Conservation (phyloP, 2,113 vertebrate genomes). For the Rhipidura dahli region DNA sequence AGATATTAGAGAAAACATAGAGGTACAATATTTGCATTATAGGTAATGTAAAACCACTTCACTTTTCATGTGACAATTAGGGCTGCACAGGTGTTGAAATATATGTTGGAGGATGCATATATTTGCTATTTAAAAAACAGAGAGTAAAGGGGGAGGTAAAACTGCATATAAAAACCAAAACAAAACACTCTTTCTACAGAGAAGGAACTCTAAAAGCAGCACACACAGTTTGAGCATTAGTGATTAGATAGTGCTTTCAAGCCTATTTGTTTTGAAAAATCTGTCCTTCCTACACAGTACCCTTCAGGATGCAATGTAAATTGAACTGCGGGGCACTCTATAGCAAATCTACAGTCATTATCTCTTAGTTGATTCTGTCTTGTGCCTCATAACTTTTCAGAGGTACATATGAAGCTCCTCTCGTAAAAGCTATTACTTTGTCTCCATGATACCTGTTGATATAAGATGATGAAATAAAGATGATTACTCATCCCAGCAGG, state of each 20-base stretch:
- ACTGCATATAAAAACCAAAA: neutral
- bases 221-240: slow-evolving; percentile 31
- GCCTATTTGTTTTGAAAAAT: slow-evolving; percentile 56
- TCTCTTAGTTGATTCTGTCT: slow-evolving; percentile 47
- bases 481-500: slow-evolving; percentile 61
- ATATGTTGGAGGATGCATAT: neutral
- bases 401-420: slow-evolving; percentile 24
- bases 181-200: neutral
- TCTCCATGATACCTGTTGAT: slow-evolving; percentile 60
- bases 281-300: slow-evolving; percentile 30
- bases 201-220: neutral
- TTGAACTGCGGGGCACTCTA: slow-evolving; percentile 39
- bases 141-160: neutral
- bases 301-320: slow-evolving; percentile 61
- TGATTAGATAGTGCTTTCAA: slow-evolving; percentile 30
- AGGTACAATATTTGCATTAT: neutral
- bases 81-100: neutral
- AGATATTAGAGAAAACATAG: neutral
- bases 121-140: neutral
- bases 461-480: slow-evolving; percentile 55
- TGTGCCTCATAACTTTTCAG: slow-evolving; percentile 55
- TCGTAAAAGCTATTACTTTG: slow-evolving; percentile 54
- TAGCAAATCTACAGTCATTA: slow-evolving; percentile 55
- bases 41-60: neutral
- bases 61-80: slow-evolving; percentile 12